These are phyloP conservation scores for Drosophila kepulauana DNA, from an alignment of 1,140 invertebrate genomes.

Conservation along the genomic window DNA sequence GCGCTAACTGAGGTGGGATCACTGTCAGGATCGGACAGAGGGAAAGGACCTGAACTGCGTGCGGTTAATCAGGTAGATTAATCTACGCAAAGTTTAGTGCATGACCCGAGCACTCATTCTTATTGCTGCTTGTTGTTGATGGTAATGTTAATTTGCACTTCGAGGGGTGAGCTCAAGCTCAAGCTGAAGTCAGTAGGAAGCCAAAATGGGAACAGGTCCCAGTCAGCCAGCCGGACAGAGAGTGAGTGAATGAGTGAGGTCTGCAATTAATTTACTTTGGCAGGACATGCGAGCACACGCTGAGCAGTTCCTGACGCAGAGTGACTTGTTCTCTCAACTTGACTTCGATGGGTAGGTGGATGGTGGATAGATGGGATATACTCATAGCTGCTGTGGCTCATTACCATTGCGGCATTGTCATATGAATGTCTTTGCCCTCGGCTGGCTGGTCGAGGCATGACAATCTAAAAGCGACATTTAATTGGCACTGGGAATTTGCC, in stretches of 20 bases:
- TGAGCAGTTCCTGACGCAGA: constrained; percentile 33
- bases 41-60: constrained; percentile 51
- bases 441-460: constrained; percentile 47
- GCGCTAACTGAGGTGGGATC: background rate
- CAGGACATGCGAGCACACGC: constrained; percentile 78
- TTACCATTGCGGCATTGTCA: constrained; percentile 70
- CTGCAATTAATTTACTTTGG: constrained; percentile 83
- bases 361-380: background rate
- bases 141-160: constrained; percentile 80
- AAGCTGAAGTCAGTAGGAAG: constrained; percentile 22
- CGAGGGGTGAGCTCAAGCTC: constrained; percentile 37
- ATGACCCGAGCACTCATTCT: constrained; percentile 43
- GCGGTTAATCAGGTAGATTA: constrained; percentile 79
- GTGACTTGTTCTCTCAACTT: constrained; percentile 42
- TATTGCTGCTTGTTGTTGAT: constrained; percentile 48
- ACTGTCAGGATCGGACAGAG: background rate
- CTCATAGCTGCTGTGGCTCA: constrained; percentile 42
- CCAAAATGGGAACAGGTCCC: constrained; percentile 50
- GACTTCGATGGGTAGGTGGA: background rate
- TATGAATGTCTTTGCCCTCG: constrained; percentile 53
- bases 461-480: constrained; percentile 72
- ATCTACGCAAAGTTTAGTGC: constrained; percentile 69
- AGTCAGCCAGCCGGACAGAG: background rate
- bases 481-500: constrained; percentile 70
- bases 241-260: constrained; percentile 8